phyloP scores from a whole-genome alignment of 2,797 vertebrate genomes.

The Champsocephalus gunnari region DNA sequence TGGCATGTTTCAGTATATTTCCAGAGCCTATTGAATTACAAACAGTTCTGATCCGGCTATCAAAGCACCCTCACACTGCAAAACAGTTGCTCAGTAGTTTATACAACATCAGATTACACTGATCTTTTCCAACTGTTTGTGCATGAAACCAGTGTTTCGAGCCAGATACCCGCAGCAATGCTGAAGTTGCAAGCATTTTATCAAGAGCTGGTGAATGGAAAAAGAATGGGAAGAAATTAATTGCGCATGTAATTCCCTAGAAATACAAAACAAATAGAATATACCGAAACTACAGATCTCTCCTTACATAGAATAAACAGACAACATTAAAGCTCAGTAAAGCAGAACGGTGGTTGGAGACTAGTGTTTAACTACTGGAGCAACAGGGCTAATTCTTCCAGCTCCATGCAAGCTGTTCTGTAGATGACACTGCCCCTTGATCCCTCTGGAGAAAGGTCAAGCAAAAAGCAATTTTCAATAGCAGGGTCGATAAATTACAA shows the following conservation, averaged over 20 bases:
- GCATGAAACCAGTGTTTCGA: conserved; percentile 47
- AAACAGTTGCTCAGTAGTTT: conserved; percentile 63
- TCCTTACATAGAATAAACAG: conserved; percentile 12
- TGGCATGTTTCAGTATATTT: conserved; percentile 10
- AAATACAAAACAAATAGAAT: conserved; percentile 1
- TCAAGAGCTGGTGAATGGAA: conserved; percentile 3
- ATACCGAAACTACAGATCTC: neutral
- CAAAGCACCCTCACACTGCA: conserved; percentile 29
- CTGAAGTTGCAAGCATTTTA: conserved; percentile 28
- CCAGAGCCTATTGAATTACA: conserved; percentile 50
- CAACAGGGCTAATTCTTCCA: conserved; percentile 21
- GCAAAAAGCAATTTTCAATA: conserved; percentile 1
- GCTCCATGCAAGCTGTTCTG: conserved; percentile 19
- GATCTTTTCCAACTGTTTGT: conserved; percentile 55
- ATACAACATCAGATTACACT: conserved; percentile 66
- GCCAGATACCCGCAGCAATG: conserved; percentile 54
- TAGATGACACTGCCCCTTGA: conserved; percentile 51
- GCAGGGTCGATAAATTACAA: conserved; percentile 19
- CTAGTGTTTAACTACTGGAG: conserved; percentile 31
- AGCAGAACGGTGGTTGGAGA: conserved; percentile 5
- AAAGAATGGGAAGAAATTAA: neutral
- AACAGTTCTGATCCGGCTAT: conserved; percentile 46
- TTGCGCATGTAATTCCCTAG: neutral
- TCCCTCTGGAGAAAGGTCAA: conserved; percentile 29
- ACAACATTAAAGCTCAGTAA: conserved; percentile 4